Evolutionary conservation across 2,797 vertebrate genomes (phyloP).

Genomic region (Squalus acanthias): DNA sequence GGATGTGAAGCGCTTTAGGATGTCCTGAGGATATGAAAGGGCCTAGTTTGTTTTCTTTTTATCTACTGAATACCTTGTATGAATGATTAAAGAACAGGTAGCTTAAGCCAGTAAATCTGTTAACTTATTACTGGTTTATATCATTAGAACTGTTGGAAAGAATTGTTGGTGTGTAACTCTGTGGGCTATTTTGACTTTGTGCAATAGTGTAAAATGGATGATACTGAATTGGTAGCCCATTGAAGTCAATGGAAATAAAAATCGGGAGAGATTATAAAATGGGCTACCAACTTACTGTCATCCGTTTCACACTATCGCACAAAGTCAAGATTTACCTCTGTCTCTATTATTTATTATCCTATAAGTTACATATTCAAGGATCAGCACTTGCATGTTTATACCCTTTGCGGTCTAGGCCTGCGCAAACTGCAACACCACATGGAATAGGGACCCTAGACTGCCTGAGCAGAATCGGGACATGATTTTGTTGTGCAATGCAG

Average conservation of each 20-base stretch:
- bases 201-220: neutral
- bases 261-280: neutral
- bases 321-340: neutral
- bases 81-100: neutral
- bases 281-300: neutral
- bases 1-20: neutral
- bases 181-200: neutral
- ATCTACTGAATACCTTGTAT: neutral
- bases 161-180: neutral
- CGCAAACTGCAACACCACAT: neutral
- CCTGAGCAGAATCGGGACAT: neutral
- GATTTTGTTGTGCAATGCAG: neutral
- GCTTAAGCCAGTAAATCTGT: neutral
- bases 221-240: neutral
- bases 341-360: neutral
- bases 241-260: neutral
- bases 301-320: neutral
- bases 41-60: neutral
- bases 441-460: neutral
- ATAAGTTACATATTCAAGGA: neutral
- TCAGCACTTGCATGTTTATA: neutral
- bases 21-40: neutral
- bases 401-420: neutral
- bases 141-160: neutral
- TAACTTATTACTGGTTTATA: neutral